phyloP scores from a whole-genome alignment of 2,113 vertebrate genomes.

The Pseudopodoces humilis region DNA sequence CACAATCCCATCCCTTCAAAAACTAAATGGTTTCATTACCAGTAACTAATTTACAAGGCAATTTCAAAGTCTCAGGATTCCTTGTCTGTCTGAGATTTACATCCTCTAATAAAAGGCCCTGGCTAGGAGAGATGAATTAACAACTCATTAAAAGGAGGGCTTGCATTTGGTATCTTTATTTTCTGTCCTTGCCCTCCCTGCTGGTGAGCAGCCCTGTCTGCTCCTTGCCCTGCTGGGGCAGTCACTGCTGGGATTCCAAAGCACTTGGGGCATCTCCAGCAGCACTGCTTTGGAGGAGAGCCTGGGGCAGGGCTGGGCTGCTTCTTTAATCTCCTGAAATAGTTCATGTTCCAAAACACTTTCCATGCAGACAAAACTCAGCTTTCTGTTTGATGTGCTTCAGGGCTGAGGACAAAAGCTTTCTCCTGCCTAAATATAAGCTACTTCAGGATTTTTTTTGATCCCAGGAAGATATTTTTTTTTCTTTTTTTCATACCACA shows the following conservation, averaged over 20 bases:
- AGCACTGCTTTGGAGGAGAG: background rate
- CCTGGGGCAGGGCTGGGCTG: background rate
- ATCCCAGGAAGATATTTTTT: background rate
- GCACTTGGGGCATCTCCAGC: too few species aligned
- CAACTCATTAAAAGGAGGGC: conserved; percentile 68
- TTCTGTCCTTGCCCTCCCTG: background rate
- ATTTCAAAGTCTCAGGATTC: conserved; percentile 75
- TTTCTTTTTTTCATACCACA: background rate
- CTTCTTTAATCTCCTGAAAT: background rate
- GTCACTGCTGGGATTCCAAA: background rate
- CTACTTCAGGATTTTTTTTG: background rate
- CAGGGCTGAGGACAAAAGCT: background rate
- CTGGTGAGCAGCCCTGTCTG: background rate
- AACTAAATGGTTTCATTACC: conserved; percentile 77
- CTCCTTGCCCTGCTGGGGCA: background rate
- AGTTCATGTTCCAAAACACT: background rate
- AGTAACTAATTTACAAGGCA: conserved; percentile 79
- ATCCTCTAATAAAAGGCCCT: conserved; percentile 72
- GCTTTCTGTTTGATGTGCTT: background rate
- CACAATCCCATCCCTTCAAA: conserved; percentile 66
- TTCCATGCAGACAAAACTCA: background rate
- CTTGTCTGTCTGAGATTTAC: conserved; percentile 75
- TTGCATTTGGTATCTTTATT: background rate
- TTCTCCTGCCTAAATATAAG: background rate
- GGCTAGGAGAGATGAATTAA: conserved; percentile 70